These are phyloP conservation scores for Andrena marginata DNA, from an alignment of 2,888 invertebrate species.

Conservation along the genomic window DNA sequence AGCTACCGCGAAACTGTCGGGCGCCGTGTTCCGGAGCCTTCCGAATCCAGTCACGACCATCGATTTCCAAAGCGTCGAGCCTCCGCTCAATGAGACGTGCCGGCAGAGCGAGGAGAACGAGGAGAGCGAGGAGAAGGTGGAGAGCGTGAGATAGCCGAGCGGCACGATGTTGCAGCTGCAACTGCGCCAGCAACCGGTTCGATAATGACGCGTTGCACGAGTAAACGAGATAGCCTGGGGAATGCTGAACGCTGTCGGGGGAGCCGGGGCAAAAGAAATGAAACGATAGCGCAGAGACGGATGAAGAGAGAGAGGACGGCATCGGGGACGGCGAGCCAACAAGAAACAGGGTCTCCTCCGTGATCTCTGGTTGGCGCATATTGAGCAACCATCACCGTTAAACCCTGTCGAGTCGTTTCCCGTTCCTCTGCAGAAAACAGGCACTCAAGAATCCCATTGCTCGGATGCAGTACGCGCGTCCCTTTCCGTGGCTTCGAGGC, in stretches of 20 bases:
- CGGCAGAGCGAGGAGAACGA: constrained; percentile 30
- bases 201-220: constrained; percentile 72
- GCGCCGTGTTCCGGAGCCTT: constrained; percentile 9
- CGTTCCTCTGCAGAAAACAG: constrained; percentile 33
- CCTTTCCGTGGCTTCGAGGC: not conserved
- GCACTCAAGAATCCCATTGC: not conserved
- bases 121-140: constrained; percentile 31
- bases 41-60: constrained; percentile 49
- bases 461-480: not conserved
- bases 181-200: constrained; percentile 74
- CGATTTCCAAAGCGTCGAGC: constrained; percentile 60
- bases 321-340: not conserved
- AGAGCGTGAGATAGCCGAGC: constrained; percentile 66
- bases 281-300: constrained; percentile 24
- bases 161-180: constrained; percentile 67
- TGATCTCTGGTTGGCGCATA: constrained; percentile 43
- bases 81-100: constrained; percentile 68
- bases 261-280: constrained; percentile 23
- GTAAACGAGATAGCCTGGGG: constrained; percentile 63
- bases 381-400: constrained; percentile 64
- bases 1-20: not conserved
- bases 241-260: constrained; percentile 11
- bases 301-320: constrained; percentile 8
- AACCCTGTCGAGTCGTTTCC: constrained; percentile 47
- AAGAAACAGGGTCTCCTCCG: constrained; percentile 29